These are phyloP conservation scores for Saimiri boliviensis DNA, from an alignment of 2,113 vertebrate genomes.

Conservation along the genomic window DNA sequence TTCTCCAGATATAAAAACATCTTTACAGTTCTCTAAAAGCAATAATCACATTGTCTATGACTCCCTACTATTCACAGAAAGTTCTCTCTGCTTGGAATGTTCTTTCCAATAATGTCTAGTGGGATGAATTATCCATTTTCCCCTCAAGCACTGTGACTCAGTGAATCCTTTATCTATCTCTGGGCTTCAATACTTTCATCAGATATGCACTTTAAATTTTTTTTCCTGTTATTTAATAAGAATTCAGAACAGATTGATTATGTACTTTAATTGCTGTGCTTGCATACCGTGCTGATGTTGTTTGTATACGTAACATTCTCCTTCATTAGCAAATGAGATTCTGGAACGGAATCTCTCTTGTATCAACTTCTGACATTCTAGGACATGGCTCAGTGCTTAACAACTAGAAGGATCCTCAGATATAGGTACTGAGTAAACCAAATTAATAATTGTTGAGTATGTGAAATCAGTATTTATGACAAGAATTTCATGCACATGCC, in stretches of 20 bases:
- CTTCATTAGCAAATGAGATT: neutral
- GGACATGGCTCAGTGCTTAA: neutral
- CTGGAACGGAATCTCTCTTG: neutral
- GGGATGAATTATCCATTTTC: neutral
- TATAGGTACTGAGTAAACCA: neutral
- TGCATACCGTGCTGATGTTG: no score
- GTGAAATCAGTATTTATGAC: neutral
- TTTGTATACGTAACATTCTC: neutral
- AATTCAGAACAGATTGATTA: neutral
- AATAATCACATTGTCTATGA: neutral
- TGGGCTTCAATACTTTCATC: neutral
- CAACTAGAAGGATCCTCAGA: neutral
- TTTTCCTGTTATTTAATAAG: neutral
- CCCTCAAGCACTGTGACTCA: neutral
- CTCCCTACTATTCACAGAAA: neutral
- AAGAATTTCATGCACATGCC: neutral
- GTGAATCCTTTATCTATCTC: neutral
- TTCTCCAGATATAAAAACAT: neutral
- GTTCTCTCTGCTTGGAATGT: neutral
- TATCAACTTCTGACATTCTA: neutral
- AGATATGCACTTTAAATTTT: neutral
- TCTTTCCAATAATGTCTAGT: neutral
- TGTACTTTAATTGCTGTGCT: neutral
- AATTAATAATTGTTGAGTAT: neutral
- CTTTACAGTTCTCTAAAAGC: neutral